Evolutionary conservation across 2,888 invertebrate species (phyloP).

Genomic region (Diaperis boleti): DNA sequence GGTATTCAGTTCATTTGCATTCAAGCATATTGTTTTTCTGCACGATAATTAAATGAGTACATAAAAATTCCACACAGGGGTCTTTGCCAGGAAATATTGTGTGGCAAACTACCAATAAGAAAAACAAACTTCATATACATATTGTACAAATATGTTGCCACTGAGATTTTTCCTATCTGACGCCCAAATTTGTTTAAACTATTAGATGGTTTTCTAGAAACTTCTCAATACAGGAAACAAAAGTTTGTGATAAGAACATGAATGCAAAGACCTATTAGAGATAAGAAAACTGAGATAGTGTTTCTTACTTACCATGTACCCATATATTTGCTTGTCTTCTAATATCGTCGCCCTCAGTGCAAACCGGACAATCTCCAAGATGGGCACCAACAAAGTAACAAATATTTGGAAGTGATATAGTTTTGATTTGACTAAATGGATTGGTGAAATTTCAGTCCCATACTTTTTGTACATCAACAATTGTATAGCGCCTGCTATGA

Average conservation of each 20-base stretch:
- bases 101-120: neutral
- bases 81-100: neutral
- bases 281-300: neutral
- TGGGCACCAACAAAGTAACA: conserved; percentile 78
- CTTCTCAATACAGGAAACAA: too few relatives aligned
- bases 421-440: conserved; percentile 73
- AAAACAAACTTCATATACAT: neutral
- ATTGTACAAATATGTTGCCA: neutral
- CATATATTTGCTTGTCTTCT: conserved; percentile 78
- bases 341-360: conserved; percentile 80
- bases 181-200: too few relatives aligned
- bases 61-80: conserved; percentile 2
- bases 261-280: neutral
- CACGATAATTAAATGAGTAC: neutral
- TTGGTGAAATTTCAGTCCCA: conserved; percentile 77
- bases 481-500: conserved; percentile 84
- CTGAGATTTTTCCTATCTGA: too few relatives aligned
- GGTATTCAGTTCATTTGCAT: neutral
- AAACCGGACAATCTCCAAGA: conserved; percentile 79
- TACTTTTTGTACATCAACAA: conserved; percentile 86
- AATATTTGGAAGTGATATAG: conserved; percentile 83
- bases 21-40: neutral
- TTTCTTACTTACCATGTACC: conserved; percentile 79
- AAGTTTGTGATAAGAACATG: neutral
- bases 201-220: too few relatives aligned